These are phyloP conservation scores for Panthera tigris DNA, from an alignment of 2,113 vertebrate genomes.

Conservation along the genomic window DNA sequence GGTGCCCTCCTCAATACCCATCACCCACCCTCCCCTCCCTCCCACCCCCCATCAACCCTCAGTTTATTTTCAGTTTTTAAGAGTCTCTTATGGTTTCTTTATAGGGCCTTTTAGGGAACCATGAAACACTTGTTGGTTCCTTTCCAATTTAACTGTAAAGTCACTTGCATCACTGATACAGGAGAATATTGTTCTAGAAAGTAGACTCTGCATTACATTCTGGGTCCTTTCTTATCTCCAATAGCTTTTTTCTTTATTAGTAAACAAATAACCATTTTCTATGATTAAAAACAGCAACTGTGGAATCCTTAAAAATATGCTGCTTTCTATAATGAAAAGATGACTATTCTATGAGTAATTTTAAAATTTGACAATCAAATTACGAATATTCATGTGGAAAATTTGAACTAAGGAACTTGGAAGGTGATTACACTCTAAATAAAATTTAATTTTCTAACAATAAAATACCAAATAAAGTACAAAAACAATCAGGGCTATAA, in stretches of 20 bases:
- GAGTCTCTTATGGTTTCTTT: neutral
- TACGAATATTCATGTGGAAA: neutral
- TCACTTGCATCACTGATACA: neutral
- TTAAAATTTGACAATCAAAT: slow-evolving; percentile 35
- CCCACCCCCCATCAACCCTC: too few species aligned
- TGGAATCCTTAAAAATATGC: neutral
- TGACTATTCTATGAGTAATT: neutral
- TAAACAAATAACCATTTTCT: slow-evolving; percentile 9
- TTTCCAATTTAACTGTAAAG: slow-evolving; percentile 37
- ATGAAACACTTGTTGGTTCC: neutral
- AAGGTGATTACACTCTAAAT: neutral
- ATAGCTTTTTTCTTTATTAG: slow-evolving; percentile 8
- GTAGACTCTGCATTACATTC: neutral
- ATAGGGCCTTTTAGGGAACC: neutral
- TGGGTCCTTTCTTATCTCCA: neutral
- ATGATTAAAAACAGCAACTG: neutral
- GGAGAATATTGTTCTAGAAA: neutral
- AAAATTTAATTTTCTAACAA: slow-evolving; percentile 10
- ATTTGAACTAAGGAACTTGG: neutral
- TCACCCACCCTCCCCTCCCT: too few species aligned
- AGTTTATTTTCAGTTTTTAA: too few species aligned
- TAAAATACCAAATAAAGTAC: neutral
- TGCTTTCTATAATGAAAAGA: neutral
- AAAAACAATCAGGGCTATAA: neutral
- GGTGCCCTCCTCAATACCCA: too few species aligned